Conservation (phyloP, 2,888 invertebrate species). For the Eupithecia inturbata region DNA sequence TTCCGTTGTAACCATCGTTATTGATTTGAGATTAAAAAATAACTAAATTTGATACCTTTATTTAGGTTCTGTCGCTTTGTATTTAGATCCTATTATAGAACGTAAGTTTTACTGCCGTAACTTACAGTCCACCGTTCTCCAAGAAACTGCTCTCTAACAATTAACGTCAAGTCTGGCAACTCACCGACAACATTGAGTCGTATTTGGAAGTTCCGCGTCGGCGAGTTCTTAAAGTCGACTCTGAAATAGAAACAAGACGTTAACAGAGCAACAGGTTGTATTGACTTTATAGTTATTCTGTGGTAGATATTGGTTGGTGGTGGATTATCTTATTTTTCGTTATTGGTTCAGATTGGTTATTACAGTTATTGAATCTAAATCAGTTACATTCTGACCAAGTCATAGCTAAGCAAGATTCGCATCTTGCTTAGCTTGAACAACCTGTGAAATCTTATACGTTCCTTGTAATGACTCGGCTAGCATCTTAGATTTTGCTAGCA, state of each 20-base stretch:
- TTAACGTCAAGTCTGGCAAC: conserved; percentile 50
- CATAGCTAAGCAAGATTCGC: too few species aligned
- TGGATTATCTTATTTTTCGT: background rate
- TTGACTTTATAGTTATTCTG: background rate
- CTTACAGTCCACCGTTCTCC: background rate
- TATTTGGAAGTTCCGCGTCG: conserved; percentile 94
- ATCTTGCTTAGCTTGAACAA: too few species aligned
- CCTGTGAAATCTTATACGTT: too few species aligned
- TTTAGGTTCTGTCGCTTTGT: too few species aligned
- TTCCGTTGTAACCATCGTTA: background rate
- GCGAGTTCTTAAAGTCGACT: conserved; percentile 94
- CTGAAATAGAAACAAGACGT: conserved; percentile 56
- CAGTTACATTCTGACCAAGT: too few species aligned
- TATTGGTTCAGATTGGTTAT: too few species aligned
- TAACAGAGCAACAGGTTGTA: conserved; percentile 3
- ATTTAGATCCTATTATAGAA: background rate
- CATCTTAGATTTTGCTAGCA: too few species aligned
- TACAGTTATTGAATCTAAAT: too few species aligned
- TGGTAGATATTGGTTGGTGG: background rate
- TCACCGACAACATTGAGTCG: conserved; percentile 95
- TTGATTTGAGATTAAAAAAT: background rate
- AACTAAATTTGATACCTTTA: background rate
- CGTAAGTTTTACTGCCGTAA: background rate
- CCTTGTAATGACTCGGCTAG: too few species aligned
- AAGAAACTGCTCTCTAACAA: background rate